Conservation (phyloP, 2,113 vertebrate species). For the Amazona guildingii region DNA sequence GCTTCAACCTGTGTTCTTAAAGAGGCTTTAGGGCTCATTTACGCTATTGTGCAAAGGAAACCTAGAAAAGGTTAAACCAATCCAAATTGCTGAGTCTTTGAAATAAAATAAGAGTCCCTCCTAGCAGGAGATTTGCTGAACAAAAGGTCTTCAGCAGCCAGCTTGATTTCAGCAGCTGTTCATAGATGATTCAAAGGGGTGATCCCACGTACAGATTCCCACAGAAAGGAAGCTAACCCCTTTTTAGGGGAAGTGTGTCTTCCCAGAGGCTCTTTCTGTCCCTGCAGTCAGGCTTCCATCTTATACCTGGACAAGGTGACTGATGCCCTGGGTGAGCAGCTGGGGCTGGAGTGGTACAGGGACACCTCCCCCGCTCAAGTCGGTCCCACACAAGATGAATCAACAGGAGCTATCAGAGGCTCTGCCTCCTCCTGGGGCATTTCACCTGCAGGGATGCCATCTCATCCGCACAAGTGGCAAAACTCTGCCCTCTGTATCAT, state of each 20-base stretch:
- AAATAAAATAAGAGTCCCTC: constrained; percentile 37
- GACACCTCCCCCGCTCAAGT: neutral
- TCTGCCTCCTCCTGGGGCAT: neutral
- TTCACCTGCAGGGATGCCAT: neutral
- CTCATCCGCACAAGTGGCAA: accelerated
- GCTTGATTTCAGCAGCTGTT: constrained; percentile 33
- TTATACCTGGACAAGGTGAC: neutral
- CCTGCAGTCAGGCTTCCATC: neutral
- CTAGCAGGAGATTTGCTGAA: neutral
- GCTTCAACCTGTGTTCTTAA: constrained; percentile 5
- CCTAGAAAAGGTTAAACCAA: constrained; percentile 54
- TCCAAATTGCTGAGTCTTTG: constrained; percentile 47
- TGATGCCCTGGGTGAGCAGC: neutral
- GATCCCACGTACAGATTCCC: neutral
- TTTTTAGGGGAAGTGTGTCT: neutral
- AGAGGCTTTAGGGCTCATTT: constrained; percentile 42
- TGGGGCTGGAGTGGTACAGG: accelerated
- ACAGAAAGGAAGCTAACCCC: neutral
- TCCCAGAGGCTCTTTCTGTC: neutral
- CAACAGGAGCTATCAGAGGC: neutral
- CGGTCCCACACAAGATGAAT: accelerated
- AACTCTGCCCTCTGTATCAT: neutral
- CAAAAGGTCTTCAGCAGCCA: constrained; percentile 22
- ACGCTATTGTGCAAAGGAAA: constrained; percentile 34
- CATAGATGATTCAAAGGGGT: neutral